Evolutionary conservation across 2,113 vertebrate species (phyloP), one percentile per base, ranked within the genome.

Genomic region (Turdus rufiventris): DNA sequence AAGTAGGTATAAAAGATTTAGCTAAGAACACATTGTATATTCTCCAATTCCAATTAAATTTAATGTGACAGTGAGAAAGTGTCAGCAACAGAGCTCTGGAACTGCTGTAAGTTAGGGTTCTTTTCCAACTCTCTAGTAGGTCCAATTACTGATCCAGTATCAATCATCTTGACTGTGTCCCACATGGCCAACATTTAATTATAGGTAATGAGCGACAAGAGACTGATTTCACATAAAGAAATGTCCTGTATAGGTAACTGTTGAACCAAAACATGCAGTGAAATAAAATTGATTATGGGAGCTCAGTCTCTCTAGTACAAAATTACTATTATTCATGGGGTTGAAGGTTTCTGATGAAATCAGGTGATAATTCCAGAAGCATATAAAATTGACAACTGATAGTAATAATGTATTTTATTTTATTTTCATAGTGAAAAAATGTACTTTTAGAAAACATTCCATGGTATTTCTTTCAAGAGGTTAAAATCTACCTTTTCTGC

Each of bases 31-130:
- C 38, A n/a, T 54, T 83, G 26, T 42, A n/a, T 43, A 53, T 89
- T 89, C 40, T 77, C 36, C 36, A 57, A 6, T 61, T 89, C 48
- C 43, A 91, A 75, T 91, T 94, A 92, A 70, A 58, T 72, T 66
- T 75, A 84, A 12, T 36, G 29, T 89, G 43, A 56, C 48, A 56
- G 9, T 36, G 50, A 74, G n/a, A 70, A 80, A 91, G 20, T 79
- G 38, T 51, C 83, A 79, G 65, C 29, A 88, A 23, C 11, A 81
- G 67, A 72, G 18, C 25, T 81, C 20, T 47, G 68, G 62, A 93
- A 78, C 13, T 71, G 34, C 23, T 54, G 13, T 28, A 77, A 19
- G 10, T 51, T 88, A 51, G 18, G 7, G 1, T 10, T 53, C 33
- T 94, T 92, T 92, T 60, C 15, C 66, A 45, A 25, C 7, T 89